phyloP scores from a whole-genome alignment of 1,140 invertebrate genomes.

The Drosophila watanabei region DNA sequence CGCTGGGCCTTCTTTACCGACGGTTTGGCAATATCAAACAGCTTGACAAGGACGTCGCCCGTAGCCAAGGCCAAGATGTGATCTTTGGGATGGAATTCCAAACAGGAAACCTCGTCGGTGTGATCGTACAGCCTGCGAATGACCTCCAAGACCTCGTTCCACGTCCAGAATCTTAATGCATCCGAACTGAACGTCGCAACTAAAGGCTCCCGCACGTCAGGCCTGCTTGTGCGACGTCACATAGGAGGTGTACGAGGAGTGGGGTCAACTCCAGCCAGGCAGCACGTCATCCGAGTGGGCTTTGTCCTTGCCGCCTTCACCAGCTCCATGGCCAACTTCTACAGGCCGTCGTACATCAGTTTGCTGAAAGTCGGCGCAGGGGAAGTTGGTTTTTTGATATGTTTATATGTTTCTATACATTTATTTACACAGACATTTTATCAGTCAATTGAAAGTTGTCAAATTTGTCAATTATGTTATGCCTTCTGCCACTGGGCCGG shows the following conservation, averaged over 20 bases:
- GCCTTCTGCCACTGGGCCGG: conserved; percentile 26
- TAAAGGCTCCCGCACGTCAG: conserved; percentile 97
- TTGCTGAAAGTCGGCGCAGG: conserved; percentile 88
- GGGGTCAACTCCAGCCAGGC: conserved; percentile 96
- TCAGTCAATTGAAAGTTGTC: too few species aligned
- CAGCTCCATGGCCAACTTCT: conserved; percentile 94
- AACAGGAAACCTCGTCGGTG: conserved; percentile 97
- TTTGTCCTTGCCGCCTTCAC: conserved; percentile 92
- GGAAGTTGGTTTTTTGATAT: conserved; percentile 19
- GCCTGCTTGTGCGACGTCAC: conserved; percentile 99
- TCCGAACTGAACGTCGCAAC: conserved; percentile 97
- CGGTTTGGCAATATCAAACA: conserved; percentile 99
- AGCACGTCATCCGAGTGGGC: conserved; percentile 91
- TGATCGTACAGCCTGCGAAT: conserved; percentile 99
- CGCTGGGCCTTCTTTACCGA: conserved; percentile 98
- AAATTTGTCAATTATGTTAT: too few species aligned
- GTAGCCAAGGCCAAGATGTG: conserved; percentile 97
- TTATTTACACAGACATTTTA: too few species aligned
- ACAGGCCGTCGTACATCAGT: conserved; percentile 97
- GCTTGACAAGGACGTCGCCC: conserved; percentile 96
- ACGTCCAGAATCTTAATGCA: conserved; percentile 99
- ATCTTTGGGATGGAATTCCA: conserved; percentile 98
- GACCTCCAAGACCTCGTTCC: too few species aligned
- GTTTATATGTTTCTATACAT: background rate
- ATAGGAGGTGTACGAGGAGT: conserved; percentile 99